Percentiles rank a stretch among this genome's conserved stretches.
phyloP scores from a whole-genome alignment of 2,113 vertebrate species.

The Apistogramma diplotaenia region DNA sequence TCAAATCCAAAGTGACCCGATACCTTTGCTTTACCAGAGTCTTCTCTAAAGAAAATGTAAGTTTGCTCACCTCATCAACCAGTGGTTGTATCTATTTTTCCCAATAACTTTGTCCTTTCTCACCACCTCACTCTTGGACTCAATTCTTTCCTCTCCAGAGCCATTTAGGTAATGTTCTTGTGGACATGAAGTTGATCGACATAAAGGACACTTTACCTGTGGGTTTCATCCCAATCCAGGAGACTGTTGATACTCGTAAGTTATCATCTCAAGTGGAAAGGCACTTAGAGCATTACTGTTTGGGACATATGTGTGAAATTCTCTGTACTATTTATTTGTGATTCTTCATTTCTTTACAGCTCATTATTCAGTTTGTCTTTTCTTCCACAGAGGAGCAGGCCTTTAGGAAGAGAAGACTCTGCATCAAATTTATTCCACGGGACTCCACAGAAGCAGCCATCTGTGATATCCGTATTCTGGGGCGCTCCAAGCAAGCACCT shows the following conservation, averaged over 20 bases:
- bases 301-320: not conserved
- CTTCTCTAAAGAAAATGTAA: conserved; percentile 98
- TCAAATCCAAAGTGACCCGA: conserved; percentile 98
- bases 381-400: conserved; percentile 87
- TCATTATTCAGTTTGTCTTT: not conserved
- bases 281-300: not conserved
- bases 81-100: not conserved
- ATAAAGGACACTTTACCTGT: conserved; percentile 97
- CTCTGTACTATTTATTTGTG: too few relatives aligned
- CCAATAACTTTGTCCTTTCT: not conserved
- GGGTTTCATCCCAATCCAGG: conserved; percentile 97
- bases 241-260: conserved; percentile 97
- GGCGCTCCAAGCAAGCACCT: conserved; percentile 92
- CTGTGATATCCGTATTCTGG: conserved; percentile 94
- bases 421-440: conserved; percentile 97
- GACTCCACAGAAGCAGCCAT: conserved; percentile 98
- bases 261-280: not conserved
- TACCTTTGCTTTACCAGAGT: conserved; percentile 98
- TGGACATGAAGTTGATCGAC: conserved; percentile 98
- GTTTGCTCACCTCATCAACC: conserved; percentile 41
- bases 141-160: conserved; percentile 76
- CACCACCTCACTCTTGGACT: not conserved
- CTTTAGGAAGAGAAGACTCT: conserved; percentile 95
- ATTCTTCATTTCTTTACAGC: too few relatives aligned
- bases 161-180: conserved; percentile 95